Conservation (phyloP, 2,113 vertebrate species). For the Perca fluviatilis region DNA sequence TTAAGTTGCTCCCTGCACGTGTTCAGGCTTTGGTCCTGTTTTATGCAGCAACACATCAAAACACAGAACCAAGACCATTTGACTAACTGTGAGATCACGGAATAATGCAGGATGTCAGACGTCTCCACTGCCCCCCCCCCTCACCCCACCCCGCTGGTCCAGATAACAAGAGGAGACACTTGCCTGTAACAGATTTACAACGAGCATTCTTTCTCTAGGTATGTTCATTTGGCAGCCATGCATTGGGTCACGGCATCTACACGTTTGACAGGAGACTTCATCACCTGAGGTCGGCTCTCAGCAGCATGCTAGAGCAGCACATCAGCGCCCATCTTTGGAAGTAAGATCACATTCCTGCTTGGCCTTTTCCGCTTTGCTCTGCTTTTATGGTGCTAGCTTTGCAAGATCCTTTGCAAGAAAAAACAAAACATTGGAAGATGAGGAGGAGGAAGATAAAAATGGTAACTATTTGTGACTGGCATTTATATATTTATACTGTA, state of each 20-base stretch:
- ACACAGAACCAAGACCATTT: neutral
- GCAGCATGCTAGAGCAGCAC: slow-evolving; percentile 93
- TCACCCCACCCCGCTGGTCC: neutral
- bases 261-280: slow-evolving; percentile 93
- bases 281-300: slow-evolving; percentile 91
- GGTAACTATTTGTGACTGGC: neutral
- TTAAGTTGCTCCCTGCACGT: neutral
- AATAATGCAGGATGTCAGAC: neutral
- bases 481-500: neutral
- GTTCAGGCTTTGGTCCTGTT: too few species aligned
- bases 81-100: neutral
- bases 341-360: slow-evolving; percentile 80
- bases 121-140: neutral
- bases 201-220: slow-evolving; percentile 76
- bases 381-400: neutral
- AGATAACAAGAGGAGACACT: neutral
- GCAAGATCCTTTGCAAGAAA: neutral
- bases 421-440: neutral
- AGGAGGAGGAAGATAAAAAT: too few species aligned
- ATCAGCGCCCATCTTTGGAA: slow-evolving; percentile 93
- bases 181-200: neutral
- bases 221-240: slow-evolving; percentile 92
- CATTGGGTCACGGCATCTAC: slow-evolving; percentile 89
- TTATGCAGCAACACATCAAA: neutral
- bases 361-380: neutral